Conservation (phyloP, 2,888 invertebrate genomes). For the Pantelozetes paolii region DNA sequence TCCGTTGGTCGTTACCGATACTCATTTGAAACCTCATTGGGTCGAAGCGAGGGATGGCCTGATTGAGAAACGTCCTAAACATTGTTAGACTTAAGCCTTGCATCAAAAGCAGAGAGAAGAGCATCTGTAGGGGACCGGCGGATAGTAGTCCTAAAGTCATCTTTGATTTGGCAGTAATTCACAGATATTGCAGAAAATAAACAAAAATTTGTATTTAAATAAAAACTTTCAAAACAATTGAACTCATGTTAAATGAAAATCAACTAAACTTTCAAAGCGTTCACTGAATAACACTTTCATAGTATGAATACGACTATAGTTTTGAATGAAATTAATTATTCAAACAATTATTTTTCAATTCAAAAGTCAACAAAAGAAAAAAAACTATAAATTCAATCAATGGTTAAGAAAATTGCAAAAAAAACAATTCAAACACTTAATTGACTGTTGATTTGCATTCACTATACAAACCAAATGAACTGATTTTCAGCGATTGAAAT, state of each 20-base stretch:
- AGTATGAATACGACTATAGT: not conserved
- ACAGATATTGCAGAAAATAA: not conserved
- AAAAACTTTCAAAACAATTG: conserved; percentile 6
- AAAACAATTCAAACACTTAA: too few species aligned
- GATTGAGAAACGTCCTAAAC: conserved; percentile 41
- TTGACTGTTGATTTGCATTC: not conserved
- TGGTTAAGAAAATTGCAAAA: too few species aligned
- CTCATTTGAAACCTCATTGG: not conserved
- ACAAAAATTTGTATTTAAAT: too few species aligned
- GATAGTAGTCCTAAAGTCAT: conserved; percentile 35
- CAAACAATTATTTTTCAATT: not conserved
- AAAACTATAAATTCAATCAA: not conserved
- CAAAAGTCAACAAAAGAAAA: not conserved
- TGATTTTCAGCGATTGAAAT: not conserved
- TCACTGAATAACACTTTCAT: not conserved
- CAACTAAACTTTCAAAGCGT: not conserved
- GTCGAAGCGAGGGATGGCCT: conserved; percentile 39
- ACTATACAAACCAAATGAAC: not conserved
- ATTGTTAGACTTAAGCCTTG: conserved; percentile 43
- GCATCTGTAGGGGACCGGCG: conserved; percentile 36
- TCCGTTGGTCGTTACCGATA: not conserved
- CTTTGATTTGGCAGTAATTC: not conserved
- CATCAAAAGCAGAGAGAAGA: conserved; percentile 42
- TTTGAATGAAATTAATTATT: not conserved
- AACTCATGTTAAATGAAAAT: not conserved